phyloP scores from a whole-genome alignment of 1,140 invertebrate species.

The Lordiphosa stackelbergi region DNA sequence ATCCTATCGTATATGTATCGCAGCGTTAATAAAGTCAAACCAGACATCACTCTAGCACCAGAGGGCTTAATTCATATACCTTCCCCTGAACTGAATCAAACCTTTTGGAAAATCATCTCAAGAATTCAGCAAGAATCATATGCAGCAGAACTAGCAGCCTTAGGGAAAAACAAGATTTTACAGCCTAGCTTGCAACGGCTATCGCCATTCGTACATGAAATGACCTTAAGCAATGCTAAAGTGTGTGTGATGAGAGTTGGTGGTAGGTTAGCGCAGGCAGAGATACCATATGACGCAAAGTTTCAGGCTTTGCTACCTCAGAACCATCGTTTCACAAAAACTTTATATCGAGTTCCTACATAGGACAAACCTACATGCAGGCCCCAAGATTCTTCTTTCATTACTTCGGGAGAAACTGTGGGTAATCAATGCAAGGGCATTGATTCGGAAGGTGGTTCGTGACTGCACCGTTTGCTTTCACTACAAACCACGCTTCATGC shows the following conservation, averaged over 20 bases:
- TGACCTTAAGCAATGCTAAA: neutral
- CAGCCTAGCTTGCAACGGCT: too few relatives aligned
- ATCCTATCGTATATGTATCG: too few relatives aligned
- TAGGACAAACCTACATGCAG: conserved; percentile 1
- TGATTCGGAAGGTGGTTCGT: too few relatives aligned
- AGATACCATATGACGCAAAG: neutral
- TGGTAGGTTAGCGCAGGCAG: neutral
- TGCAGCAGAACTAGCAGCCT: too few relatives aligned
- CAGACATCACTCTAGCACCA: too few relatives aligned
- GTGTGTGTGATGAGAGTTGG: conserved; percentile 4
- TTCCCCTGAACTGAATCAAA: too few relatives aligned
- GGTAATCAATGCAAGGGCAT: neutral
- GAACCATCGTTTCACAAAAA: conserved; percentile 1
- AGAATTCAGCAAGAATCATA: too few relatives aligned
- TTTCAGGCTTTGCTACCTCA: neutral
- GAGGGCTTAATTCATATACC: too few relatives aligned
- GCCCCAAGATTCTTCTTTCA: neutral
- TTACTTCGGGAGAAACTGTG: neutral
- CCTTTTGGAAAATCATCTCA: too few relatives aligned
- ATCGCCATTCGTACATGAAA: too few relatives aligned
- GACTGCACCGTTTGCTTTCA: neutral
- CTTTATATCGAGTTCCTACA: neutral
- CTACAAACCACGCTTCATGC: neutral
- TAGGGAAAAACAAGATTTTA: too few relatives aligned
- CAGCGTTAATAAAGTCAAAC: too few relatives aligned